These are phyloP conservation scores for Panthera leo DNA, from an alignment of 2,113 vertebrate species.

Conservation along the genomic window DNA sequence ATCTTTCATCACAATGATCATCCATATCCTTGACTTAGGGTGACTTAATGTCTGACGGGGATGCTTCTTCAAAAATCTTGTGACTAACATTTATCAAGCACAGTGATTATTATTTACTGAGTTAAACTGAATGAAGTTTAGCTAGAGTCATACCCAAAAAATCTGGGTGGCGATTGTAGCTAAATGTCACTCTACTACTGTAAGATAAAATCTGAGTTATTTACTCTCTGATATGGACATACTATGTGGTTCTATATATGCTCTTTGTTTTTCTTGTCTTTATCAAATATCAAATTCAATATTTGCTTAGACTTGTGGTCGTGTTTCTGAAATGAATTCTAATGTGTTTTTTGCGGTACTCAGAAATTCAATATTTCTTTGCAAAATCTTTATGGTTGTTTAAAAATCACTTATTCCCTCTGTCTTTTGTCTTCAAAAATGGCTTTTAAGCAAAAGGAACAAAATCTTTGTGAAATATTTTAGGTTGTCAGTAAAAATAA, in stretches of 20 bases:
- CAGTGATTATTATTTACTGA: not conserved
- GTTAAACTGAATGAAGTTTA: not conserved
- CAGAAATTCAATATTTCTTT: not conserved
- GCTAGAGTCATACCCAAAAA: not conserved
- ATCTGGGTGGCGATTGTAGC: not conserved
- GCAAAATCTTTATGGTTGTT: not conserved
- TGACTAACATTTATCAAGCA: not conserved
- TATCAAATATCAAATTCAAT: not conserved
- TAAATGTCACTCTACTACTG: not conserved
- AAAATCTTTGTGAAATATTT: not conserved
- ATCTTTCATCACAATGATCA: not conserved
- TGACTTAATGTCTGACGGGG: not conserved
- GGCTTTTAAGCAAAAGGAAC: not conserved
- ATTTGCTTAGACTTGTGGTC: not conserved
- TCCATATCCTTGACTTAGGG: not conserved
- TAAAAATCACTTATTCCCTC: not conserved
- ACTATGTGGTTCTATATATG: not conserved
- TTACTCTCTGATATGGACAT: not conserved
- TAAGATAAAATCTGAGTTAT: not conserved
- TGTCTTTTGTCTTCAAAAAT: not conserved
- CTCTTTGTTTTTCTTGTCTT: not conserved
- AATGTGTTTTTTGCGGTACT: not conserved
- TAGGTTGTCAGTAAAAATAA: not conserved
- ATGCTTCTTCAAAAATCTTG: not conserved
- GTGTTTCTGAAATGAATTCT: constrained; percentile 7